phyloP scores from a whole-genome alignment of 2,888 invertebrate genomes.

The Zaprionus bogoriensis region DNA sequence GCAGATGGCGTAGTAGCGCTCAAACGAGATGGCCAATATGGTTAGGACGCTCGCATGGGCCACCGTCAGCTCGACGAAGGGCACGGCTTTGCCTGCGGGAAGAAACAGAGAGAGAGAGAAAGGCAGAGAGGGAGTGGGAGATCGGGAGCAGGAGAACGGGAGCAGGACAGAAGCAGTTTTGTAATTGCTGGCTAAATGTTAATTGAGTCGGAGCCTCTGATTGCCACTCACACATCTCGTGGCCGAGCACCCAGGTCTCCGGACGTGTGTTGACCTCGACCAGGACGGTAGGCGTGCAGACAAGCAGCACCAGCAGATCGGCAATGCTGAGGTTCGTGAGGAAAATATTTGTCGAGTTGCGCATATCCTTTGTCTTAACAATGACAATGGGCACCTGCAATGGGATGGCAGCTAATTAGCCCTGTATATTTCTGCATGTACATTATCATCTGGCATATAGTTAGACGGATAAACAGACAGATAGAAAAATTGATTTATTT shows the following conservation, averaged over 20 bases:
- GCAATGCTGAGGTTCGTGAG: constrained; percentile 96
- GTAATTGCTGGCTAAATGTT: constrained; percentile 31
- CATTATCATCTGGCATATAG: no score
- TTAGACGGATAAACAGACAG: no score
- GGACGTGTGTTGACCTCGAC: constrained; percentile 96
- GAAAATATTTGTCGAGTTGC: constrained; percentile 97
- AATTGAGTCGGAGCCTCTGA: constrained; percentile 44
- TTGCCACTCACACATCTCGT: constrained; percentile 93
- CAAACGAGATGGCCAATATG: constrained; percentile 96
- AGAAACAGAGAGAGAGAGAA: constrained; percentile 48
- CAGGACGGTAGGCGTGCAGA: constrained; percentile 96
- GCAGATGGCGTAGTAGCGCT: constrained; percentile 95
- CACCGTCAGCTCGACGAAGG: constrained; percentile 95
- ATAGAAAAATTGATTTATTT: no score
- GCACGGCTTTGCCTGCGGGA: constrained; percentile 94
- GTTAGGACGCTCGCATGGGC: constrained; percentile 96
- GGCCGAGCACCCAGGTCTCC: constrained; percentile 96
- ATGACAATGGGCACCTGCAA: constrained; percentile 91
- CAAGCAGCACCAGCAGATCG: constrained; percentile 93
- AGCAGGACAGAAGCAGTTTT: constrained; percentile 12
- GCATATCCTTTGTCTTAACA: constrained; percentile 95
- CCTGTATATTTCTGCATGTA: background rate
- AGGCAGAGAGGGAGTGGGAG: background rate
- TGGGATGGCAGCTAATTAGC: background rate
- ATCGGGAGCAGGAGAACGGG: no score